Percentiles rank a stretch among this genome's conserved stretches.
These are phyloP conservation scores for Falco naumanni DNA, from an alignment of 2,797 vertebrate species.

Conservation along the genomic window DNA sequence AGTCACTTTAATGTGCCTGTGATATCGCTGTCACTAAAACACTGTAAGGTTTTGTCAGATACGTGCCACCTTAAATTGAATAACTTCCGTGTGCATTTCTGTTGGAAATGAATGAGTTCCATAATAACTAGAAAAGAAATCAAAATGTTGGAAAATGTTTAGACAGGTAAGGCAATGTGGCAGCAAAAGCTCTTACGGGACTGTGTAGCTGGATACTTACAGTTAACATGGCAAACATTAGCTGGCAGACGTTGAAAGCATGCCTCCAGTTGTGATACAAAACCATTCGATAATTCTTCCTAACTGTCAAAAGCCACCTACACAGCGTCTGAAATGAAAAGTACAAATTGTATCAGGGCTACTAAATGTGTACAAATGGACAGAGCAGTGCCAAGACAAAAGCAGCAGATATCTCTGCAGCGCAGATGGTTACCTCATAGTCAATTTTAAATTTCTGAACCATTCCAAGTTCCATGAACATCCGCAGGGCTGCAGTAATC, in stretches of 20 bases:
- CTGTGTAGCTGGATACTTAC: slow-evolving; percentile 78
- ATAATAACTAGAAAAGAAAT: slow-evolving; percentile 9
- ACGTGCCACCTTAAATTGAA: not conserved
- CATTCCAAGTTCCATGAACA: slow-evolving; percentile 99
- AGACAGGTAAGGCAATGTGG: not conserved
- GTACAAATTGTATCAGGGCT: slow-evolving; percentile 37
- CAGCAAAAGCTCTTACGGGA: not conserved
- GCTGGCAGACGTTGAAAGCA: slow-evolving; percentile 98
- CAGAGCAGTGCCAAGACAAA: slow-evolving; percentile 44
- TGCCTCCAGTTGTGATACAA: slow-evolving; percentile 99
- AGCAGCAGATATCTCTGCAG: slow-evolving; percentile 17
- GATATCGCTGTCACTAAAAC: slow-evolving; percentile 37
- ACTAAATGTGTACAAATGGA: slow-evolving; percentile 33
- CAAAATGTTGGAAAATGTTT: not conserved
- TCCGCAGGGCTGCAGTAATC: slow-evolving; percentile 95
- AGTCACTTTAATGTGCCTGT: slow-evolving; percentile 29
- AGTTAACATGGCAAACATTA: slow-evolving; percentile 98
- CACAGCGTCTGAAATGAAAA: slow-evolving; percentile 89
- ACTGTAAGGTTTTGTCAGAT: slow-evolving; percentile 18
- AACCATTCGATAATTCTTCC: slow-evolving; percentile 99
- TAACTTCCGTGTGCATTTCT: not conserved
- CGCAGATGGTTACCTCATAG: slow-evolving; percentile 89
- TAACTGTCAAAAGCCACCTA: slow-evolving; percentile 97
- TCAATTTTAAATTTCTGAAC: slow-evolving; percentile 99
- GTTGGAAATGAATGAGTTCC: not conserved